A percentile compares a stretch with the other conserved stretches of the same genome.
phyloP scores from a whole-genome alignment of 2,113 vertebrate species.

The Cercocebus atys region DNA sequence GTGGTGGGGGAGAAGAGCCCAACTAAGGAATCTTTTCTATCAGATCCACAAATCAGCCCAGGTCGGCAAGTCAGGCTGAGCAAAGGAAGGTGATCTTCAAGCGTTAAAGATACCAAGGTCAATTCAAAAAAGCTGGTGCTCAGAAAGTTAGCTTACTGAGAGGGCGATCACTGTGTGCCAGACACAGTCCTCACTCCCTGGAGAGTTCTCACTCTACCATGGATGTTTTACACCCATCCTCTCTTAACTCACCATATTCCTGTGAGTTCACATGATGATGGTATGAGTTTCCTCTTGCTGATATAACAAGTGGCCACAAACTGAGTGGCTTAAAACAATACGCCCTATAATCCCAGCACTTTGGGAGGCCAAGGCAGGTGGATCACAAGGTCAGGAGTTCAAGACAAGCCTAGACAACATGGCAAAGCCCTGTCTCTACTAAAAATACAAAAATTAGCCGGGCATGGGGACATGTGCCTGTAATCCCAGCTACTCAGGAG shows the following conservation, averaged over 20 bases:
- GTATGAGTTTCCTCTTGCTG: not conserved
- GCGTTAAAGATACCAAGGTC: not conserved
- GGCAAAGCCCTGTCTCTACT: too few species aligned
- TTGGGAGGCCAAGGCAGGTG: too few species aligned
- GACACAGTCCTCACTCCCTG: rapidly evolving
- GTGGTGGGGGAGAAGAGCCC: not conserved
- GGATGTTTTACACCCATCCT: rapidly evolving
- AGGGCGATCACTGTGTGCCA: rapidly evolving
- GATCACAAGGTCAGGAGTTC: too few species aligned
- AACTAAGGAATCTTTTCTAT: not conserved
- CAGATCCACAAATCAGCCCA: not conserved
- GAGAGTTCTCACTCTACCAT: too few species aligned
- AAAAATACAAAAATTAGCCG: too few species aligned
- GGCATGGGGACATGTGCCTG: too few species aligned
- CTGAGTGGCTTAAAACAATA: not conserved
- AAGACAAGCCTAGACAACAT: too few species aligned
- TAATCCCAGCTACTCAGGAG: too few species aligned
- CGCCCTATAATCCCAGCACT: too few species aligned
- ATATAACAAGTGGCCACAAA: not conserved
- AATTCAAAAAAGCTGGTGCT: not conserved
- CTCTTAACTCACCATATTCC: too few species aligned
- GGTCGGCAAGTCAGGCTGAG: not conserved
- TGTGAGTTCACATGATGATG: too few species aligned
- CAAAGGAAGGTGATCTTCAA: not conserved
- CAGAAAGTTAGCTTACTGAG: not conserved